These are phyloP conservation scores for Bubo blakistoni DNA, from an alignment of 2,113 vertebrate species.

Conservation along the genomic window DNA sequence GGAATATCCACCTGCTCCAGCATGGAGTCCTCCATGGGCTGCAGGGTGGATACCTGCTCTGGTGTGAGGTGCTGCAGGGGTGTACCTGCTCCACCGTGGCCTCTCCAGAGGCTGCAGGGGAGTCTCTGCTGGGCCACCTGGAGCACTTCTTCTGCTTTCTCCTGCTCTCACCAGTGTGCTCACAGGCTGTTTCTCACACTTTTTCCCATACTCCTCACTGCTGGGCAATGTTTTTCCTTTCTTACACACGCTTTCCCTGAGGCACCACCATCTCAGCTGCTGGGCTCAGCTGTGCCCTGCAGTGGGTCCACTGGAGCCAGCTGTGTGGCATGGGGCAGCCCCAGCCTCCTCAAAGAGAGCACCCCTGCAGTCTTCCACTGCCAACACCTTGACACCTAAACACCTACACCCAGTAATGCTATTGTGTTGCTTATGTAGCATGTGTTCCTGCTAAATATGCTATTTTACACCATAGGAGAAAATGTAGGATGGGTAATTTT, in stretches of 20 bases:
- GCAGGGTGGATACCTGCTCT: background rate
- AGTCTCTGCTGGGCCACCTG: background rate
- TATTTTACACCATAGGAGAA: background rate
- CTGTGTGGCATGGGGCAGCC: background rate
- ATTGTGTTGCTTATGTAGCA: background rate
- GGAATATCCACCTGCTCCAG: background rate
- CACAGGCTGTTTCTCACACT: accelerated
- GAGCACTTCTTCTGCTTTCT: background rate
- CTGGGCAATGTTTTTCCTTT: background rate
- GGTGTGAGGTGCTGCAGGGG: no score
- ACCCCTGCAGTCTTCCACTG: background rate
- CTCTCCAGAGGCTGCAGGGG: background rate
- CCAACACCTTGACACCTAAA: background rate
- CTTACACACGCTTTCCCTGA: background rate
- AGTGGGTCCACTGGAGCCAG: accelerated
- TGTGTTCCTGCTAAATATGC: background rate
- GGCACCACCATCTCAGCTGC: background rate
- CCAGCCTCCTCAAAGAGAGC: background rate
- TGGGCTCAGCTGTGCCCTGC: background rate
- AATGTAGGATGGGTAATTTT: background rate
- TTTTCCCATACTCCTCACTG: background rate
- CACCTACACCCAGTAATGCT: background rate
- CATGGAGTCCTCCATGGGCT: background rate
- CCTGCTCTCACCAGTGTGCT: background rate
- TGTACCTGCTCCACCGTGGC: no score